Base-by-base conservation (phyloP, 2,888 invertebrate genomes). In the Oscheius sp. region DNA sequence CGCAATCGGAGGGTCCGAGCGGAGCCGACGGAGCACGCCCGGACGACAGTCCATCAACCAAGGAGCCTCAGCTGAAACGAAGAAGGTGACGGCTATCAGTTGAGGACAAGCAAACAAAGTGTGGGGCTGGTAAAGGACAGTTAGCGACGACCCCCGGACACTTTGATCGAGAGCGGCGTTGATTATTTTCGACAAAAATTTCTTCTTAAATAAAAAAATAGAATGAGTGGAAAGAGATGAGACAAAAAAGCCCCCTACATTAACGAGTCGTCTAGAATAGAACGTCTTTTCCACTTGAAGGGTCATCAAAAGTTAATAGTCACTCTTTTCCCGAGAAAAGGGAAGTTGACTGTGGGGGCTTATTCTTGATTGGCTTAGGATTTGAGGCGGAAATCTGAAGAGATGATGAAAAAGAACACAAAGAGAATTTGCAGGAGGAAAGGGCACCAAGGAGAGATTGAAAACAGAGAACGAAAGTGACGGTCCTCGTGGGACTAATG, bases 1-100 rank as follows among this genome's bases (percentile, higher is more conserved):
- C 21, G 63, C 60, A 32, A 74, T 47, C 9, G 73, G 73, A n/a
- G 73, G 65, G 50, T 73, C 73, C 42, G 73, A 29, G 53, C 68
- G 68, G 37, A 68, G 68, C 68, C 68, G 21, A 21, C 21, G 53
- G n/a, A 68, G 55, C 53, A 68, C 68, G 55, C 68, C 68, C 68
- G 53, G 68, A 55, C 68, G 68, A 68, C 68, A 68, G n/a, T 68
- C 68, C 68, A 68, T 68, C 60, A 60, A 33, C 58, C 58, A 58
- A 58, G 58, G 63, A 63, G 63, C 48, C 29, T n/a, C 62, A 13
- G 68, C 68, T 68, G 55, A 35, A 68, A 55, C 21, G 21, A 21
- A 21, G 21, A 33, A 9, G 21, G 9, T 33, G 42, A 42, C 3
- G 42, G 35, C 42, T 60, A 60, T 60, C 59, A 60, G 53, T 4